Percentiles rank a stretch among this genome's conserved stretches.
Evolutionary conservation across 2,113 vertebrate genomes (phyloP).

Genomic region (Trogon melanurus): DNA sequence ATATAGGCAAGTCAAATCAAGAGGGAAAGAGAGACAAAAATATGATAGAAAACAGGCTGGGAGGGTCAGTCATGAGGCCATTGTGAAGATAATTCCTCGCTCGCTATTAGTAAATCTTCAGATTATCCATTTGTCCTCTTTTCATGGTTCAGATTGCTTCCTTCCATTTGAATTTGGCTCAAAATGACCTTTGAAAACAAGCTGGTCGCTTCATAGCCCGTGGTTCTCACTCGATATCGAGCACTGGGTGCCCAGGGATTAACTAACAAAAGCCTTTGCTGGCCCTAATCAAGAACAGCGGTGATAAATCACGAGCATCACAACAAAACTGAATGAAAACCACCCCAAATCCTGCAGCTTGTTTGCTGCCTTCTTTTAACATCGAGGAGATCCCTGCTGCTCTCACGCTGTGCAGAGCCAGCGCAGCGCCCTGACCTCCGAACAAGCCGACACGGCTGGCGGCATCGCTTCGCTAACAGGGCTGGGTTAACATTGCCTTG

Average conservation of each 20-base stretch:
- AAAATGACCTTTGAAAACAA: neutral
- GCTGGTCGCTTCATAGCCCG: accelerated
- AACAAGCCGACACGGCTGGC: neutral
- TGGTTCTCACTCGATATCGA: neutral
- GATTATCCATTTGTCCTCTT: neutral
- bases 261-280: neutral
- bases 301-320: neutral
- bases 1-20: neutral
- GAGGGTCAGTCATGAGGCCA: neutral
- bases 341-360: neutral
- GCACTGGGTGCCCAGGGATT: neutral
- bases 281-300: neutral
- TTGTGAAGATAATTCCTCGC: neutral
- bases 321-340: neutral
- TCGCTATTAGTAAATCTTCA: neutral
- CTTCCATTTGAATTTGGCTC: neutral
- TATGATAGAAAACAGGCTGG: neutral
- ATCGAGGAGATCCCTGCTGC: neutral
- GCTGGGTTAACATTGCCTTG: accelerated
- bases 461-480: accelerated
- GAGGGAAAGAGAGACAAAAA: neutral
- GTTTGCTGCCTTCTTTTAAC: neutral
- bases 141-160: neutral
- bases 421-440: neutral
- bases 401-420: neutral